phyloP scores from a whole-genome alignment of 2,888 invertebrate species.

The Drosophila maculinotata region DNA sequence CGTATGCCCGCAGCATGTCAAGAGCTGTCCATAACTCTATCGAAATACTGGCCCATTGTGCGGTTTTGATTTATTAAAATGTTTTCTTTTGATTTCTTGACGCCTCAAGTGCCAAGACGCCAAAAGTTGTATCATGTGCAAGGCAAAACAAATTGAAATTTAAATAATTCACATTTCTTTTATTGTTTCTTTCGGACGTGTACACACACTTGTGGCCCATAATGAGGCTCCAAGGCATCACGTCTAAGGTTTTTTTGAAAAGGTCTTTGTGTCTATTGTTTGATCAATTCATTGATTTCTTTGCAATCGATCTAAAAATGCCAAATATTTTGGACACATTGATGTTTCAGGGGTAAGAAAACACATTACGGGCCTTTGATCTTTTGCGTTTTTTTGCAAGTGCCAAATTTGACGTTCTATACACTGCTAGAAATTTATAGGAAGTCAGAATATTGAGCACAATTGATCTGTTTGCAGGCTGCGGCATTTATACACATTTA shows the following conservation, averaged over 20 bases:
- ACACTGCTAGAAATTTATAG: conserved; percentile 28
- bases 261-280: conserved; percentile 48
- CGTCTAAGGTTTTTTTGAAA: conserved; percentile 47
- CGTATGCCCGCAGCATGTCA: conserved; percentile 19
- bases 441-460: conserved; percentile 4
- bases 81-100: conserved; percentile 61
- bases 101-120: conserved; percentile 54
- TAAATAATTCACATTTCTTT: conserved; percentile 44
- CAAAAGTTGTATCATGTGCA: conserved; percentile 29
- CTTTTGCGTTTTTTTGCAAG: conserved; percentile 25
- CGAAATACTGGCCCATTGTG: conserved; percentile 39
- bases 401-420: conserved; percentile 5
- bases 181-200: conserved; percentile 13
- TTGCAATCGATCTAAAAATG: conserved; percentile 56
- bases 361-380: conserved; percentile 64
- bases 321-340: conserved; percentile 58
- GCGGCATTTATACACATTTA: not conserved
- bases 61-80: conserved; percentile 66
- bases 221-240: conserved; percentile 38
- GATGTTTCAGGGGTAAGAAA: conserved; percentile 50
- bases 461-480: not conserved
- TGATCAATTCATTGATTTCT: conserved; percentile 51
- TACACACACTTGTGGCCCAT: conserved; percentile 41
- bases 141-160: conserved; percentile 29
- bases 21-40: conserved; percentile 46